Conservation (phyloP, 2,888 invertebrate species). For the Heliconius sara region DNA sequence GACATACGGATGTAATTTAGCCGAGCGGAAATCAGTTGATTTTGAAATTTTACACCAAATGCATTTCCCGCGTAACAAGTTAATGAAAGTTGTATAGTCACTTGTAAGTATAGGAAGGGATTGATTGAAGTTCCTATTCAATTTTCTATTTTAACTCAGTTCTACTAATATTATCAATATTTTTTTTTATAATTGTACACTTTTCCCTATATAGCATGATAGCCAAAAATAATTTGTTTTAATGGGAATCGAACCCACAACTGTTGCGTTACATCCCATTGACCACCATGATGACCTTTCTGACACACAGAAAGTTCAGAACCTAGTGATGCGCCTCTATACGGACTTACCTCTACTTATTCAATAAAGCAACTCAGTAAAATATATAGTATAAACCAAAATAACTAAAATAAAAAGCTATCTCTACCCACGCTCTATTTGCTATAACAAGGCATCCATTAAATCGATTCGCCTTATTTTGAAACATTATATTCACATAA, state of each 20-base stretch:
- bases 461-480: conserved; percentile 10
- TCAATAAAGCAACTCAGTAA: neutral
- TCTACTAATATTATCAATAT: neutral
- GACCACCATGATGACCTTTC: too few relatives aligned
- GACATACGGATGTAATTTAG: conserved; percentile 20
- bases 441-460: neutral
- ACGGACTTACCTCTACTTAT: neutral
- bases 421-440: conserved; percentile 3
- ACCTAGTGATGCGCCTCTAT: neutral
- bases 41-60: conserved; percentile 24
- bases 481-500: neutral
- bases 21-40: neutral
- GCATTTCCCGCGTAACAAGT: conserved; percentile 25
- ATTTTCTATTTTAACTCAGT: conserved; percentile 1
- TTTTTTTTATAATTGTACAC: too few relatives aligned
- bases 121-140: neutral
- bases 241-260: too few relatives aligned
- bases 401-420: neutral
- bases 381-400: neutral
- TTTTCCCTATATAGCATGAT: too few relatives aligned
- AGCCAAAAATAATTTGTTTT: too few relatives aligned
- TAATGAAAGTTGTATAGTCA: conserved; percentile 23
- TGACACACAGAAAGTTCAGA: neutral
- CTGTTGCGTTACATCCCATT: too few relatives aligned
- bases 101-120: conserved; percentile 11